phyloP scores from a whole-genome alignment of 1,140 invertebrate genomes.

The Pygmarrhopalites habei region DNA sequence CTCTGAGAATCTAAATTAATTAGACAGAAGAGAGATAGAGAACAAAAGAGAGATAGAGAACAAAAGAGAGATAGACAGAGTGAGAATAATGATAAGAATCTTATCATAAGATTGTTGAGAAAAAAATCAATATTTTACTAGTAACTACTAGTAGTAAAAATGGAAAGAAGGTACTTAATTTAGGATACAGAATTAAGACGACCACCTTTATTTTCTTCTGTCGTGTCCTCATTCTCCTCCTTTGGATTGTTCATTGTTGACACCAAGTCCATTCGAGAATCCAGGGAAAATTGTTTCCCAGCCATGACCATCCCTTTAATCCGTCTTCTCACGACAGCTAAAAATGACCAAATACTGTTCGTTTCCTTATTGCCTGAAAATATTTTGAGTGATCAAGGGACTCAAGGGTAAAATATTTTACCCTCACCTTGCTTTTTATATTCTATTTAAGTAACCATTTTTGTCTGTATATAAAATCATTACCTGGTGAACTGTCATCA shows the following conservation, averaged over 20 bases:
- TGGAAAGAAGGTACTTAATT: neutral
- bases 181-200: slow-evolving; percentile 28
- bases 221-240: slow-evolving; percentile 15
- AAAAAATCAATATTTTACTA: slow-evolving; percentile 8
- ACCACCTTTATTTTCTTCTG: slow-evolving; percentile 35
- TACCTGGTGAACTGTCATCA: slow-evolving; percentile 39
- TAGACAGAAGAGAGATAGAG: slow-evolving; percentile 6
- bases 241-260: slow-evolving; percentile 48
- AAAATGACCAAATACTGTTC: slow-evolving; percentile 11
- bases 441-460: too few species aligned
- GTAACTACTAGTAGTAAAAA: neutral
- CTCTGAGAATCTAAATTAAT: slow-evolving; percentile 31
- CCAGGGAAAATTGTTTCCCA: slow-evolving; percentile 75
- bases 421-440: too few species aligned
- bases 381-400: too few species aligned
- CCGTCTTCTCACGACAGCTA: slow-evolving; percentile 64
- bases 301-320: slow-evolving; percentile 79
- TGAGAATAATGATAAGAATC: neutral
- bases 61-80: neutral
- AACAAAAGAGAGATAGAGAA: neutral
- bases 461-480: neutral
- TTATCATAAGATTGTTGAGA: slow-evolving; percentile 3
- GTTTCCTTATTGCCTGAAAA: neutral
- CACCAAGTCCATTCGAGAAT: slow-evolving; percentile 85
- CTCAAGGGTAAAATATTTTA: too few species aligned